phyloP scores from a whole-genome alignment of 2,113 vertebrate species.

The Phocoena sinus region DNA sequence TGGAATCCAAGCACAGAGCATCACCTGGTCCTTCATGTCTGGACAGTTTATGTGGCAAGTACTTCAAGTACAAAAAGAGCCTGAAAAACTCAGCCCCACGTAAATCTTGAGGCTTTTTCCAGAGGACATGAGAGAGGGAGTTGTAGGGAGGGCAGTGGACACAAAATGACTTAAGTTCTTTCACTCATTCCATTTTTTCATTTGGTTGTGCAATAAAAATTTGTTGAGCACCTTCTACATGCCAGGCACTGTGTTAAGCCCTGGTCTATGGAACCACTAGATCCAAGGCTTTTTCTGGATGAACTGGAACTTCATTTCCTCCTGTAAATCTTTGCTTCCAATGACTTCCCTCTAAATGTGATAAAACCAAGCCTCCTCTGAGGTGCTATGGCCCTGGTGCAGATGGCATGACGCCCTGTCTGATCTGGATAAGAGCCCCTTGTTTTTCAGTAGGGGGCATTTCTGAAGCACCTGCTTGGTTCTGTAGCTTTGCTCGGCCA shows the following conservation, averaged over 20 bases:
- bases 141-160: not conserved
- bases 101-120: not conserved
- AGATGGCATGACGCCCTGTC: not conserved
- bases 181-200: not conserved
- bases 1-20: not conserved
- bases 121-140: not conserved
- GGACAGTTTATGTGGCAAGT: not conserved
- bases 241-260: not conserved
- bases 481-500: not conserved
- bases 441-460: not conserved
- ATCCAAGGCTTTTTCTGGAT: not conserved
- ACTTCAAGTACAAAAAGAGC: not conserved
- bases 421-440: not conserved
- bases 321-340: not conserved
- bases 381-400: not conserved
- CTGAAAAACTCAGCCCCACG: not conserved
- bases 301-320: not conserved
- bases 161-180: not conserved
- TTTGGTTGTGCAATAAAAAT: not conserved
- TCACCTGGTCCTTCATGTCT: not conserved
- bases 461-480: not conserved
- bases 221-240: not conserved
- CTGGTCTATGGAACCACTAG: not conserved
- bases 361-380: not conserved
- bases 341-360: not conserved